These are phyloP conservation scores for Chrysomela aeneicollis DNA, from an alignment of 2,888 invertebrate genomes.

Conservation along the genomic window DNA sequence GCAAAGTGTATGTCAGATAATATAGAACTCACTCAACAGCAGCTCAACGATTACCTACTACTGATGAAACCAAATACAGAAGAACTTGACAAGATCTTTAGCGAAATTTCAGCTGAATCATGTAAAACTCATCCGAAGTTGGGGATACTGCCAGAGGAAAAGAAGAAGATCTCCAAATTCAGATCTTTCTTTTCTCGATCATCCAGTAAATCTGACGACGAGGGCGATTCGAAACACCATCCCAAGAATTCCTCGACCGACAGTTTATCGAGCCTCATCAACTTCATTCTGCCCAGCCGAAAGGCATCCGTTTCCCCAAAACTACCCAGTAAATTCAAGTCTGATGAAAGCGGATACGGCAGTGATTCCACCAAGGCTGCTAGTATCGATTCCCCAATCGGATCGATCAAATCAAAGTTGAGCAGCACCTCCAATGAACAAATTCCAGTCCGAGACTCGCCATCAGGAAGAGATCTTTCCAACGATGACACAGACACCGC, in stretches of 20 bases:
- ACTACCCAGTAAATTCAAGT: constrained; percentile 49
- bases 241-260: constrained; percentile 53
- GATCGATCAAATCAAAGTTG: constrained; percentile 54
- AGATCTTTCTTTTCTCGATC: constrained; percentile 47
- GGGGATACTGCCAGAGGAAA: constrained; percentile 49
- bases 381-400: constrained; percentile 65
- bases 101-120: constrained; percentile 47
- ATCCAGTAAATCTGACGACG: constrained; percentile 56
- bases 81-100: constrained; percentile 49
- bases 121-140: constrained; percentile 42
- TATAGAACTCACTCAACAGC: constrained; percentile 55
- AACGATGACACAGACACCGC: constrained; percentile 51
- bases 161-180: constrained; percentile 49
- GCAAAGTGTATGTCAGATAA: constrained; percentile 51
- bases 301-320: constrained; percentile 49
- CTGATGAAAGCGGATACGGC: constrained; percentile 69
- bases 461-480: constrained; percentile 20
- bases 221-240: constrained; percentile 49
- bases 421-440: constrained; percentile 38
- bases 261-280: constrained; percentile 54
- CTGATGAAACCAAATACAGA: constrained; percentile 55
- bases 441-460: constrained; percentile 27
- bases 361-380: constrained; percentile 66
- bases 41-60: constrained; percentile 56
- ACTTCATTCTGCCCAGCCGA: constrained; percentile 53